phyloP scores from a whole-genome alignment of 2,888 invertebrate species.

The Hydraecia micacea region DNA sequence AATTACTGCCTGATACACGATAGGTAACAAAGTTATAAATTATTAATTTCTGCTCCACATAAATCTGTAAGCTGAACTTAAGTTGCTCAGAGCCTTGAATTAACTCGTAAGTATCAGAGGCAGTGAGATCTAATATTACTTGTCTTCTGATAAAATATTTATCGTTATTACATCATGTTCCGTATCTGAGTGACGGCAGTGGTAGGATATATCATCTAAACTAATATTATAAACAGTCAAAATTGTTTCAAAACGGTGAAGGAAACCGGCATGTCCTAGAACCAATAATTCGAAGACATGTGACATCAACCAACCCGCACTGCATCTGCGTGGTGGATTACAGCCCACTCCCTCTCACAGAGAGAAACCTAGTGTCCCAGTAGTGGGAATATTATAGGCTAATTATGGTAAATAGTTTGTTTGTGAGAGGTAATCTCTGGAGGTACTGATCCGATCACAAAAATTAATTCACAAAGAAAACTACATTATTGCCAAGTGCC shows the following conservation, averaged over 20 bases:
- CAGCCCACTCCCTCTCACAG: too few species aligned
- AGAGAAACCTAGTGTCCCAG: too few species aligned
- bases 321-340: too few species aligned
- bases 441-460: neutral
- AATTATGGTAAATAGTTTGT: neutral
- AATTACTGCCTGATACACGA: slow-evolving; percentile 33
- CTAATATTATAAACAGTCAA: too few species aligned
- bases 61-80: slow-evolving; percentile 47
- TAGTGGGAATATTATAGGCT: too few species aligned
- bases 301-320: too few species aligned
- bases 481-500: neutral
- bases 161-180: neutral
- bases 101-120: slow-evolving; percentile 9
- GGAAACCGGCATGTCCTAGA: too few species aligned
- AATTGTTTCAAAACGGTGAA: neutral
- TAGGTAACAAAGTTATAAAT: slow-evolving; percentile 42
- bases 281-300: too few species aligned
- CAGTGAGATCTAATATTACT: slow-evolving; percentile 3
- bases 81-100: slow-evolving; percentile 37
- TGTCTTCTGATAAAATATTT: slow-evolving; percentile 4
- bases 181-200: neutral
- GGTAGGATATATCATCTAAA: neutral
- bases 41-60: slow-evolving; percentile 44
- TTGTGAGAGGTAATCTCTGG: neutral
- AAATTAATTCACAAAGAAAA: neutral